These are phyloP conservation scores for Addax nasomaculatus DNA, from an alignment of 2,113 vertebrate species.

Conservation along the genomic window DNA sequence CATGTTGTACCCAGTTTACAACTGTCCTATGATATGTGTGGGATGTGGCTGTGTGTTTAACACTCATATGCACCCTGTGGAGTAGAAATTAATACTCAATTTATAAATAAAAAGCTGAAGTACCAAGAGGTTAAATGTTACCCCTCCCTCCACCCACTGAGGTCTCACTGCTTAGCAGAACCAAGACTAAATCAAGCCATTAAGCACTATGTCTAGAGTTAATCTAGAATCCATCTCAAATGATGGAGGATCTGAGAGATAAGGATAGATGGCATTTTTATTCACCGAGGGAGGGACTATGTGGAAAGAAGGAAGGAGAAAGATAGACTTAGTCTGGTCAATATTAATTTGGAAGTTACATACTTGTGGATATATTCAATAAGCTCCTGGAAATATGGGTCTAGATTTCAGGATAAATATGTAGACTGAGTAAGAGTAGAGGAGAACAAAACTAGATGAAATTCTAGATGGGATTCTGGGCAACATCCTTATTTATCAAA, in stretches of 20 bases:
- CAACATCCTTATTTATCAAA: not conserved
- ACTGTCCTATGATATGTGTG: not conserved
- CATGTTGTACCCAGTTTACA: not conserved
- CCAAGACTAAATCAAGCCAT: not conserved
- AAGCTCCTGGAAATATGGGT: not conserved
- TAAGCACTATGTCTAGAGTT: not conserved
- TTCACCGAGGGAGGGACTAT: not conserved
- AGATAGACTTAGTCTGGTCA: not conserved
- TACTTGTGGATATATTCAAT: not conserved
- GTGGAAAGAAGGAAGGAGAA: not conserved
- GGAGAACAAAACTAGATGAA: not conserved
- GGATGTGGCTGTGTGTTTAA: not conserved
- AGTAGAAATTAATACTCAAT: not conserved
- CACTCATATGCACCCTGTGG: not conserved
- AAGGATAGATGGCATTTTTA: not conserved
- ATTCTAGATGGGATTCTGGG: not conserved
- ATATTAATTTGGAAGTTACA: not conserved
- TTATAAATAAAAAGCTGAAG: not conserved
- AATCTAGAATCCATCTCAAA: not conserved
- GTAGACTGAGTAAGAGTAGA: not conserved
- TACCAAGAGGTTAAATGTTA: not conserved
- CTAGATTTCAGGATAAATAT: not conserved
- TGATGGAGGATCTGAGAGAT: not conserved
- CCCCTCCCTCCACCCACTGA: not conserved
- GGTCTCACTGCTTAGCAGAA: not conserved